Percentiles rank a stretch among this genome's conserved stretches.
Evolutionary conservation across 1,140 invertebrate genomes (phyloP).

Genomic region (Heliothis subflexa): DNA sequence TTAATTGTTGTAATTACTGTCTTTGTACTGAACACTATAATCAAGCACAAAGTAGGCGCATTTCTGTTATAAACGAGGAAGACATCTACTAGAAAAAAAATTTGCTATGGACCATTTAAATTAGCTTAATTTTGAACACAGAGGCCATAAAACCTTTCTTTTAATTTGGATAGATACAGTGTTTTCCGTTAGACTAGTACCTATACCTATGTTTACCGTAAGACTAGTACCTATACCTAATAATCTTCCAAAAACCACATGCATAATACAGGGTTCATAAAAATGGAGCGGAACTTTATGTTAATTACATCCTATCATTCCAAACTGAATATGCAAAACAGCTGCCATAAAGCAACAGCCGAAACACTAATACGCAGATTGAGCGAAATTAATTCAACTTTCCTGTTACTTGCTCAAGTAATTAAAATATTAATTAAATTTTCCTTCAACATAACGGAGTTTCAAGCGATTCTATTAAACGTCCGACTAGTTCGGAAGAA

Average conservation of each 20-base stretch:
- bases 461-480: slow-evolving; percentile 21
- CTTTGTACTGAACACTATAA: slow-evolving; percentile 2
- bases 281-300: not conserved
- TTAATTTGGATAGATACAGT: no score
- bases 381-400: slow-evolving; percentile 41
- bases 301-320: slow-evolving; percentile 1
- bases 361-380: slow-evolving; percentile 35
- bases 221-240: not conserved
- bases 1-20: slow-evolving; percentile 4
- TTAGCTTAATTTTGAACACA: no score
- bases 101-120: no score
- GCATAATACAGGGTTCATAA: not conserved
- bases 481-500: slow-evolving; percentile 1
- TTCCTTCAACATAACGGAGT: not conserved
- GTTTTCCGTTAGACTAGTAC: not conserved
- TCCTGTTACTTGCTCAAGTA: slow-evolving; percentile 27
- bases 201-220: not conserved
- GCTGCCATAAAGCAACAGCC: slow-evolving; percentile 6
- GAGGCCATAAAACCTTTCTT: no score
- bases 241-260: not conserved
- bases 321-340: slow-evolving; percentile 25
- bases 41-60: not conserved
- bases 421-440: slow-evolving; percentile 44
- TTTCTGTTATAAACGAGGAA: no score
- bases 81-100: no score